Evolutionary conservation across 2,797 vertebrate species (phyloP).

Genomic region (Alcedo quadribrachys): DNA sequence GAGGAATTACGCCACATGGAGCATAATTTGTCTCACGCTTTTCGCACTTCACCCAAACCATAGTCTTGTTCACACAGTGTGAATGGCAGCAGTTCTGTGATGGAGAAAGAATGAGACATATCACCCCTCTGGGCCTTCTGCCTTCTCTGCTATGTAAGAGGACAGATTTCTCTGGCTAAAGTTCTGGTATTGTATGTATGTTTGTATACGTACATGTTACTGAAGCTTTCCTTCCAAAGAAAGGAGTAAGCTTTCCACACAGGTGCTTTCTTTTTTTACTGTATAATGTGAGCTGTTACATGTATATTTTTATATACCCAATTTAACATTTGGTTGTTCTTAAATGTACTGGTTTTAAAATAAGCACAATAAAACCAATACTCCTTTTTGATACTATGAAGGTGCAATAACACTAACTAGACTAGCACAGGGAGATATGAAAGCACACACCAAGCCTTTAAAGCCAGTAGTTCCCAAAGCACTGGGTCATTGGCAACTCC

Average conservation of each 20-base stretch:
- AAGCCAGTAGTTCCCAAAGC: background rate
- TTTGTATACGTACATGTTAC: background rate
- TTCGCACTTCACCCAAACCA: background rate
- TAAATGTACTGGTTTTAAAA: conserved; percentile 46
- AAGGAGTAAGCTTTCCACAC: background rate
- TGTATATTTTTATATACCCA: conserved; percentile 48
- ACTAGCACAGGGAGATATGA: background rate
- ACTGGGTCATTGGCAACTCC: background rate
- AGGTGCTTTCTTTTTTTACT: conserved; percentile 58
- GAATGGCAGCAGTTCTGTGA: conserved; percentile 58
- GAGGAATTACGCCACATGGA: conserved; percentile 24
- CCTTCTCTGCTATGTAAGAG: background rate
- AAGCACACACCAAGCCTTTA: background rate
- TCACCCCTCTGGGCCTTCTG: conserved; percentile 44
- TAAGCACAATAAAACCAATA: conserved; percentile 53
- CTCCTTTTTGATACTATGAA: conserved; percentile 53
- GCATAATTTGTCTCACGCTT: conserved; percentile 17
- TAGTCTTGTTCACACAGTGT: conserved; percentile 25
- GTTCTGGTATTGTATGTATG: background rate
- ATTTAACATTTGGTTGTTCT: background rate
- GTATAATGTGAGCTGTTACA: conserved; percentile 50
- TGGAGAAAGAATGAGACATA: conserved; percentile 35
- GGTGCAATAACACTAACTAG: background rate
- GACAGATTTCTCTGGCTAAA: background rate
- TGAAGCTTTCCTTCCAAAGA: conserved; percentile 9